Evolutionary conservation across 2,888 invertebrate species (phyloP), one percentile per base, ranked within the genome.

Genomic region (Pterostichus madidus): DNA sequence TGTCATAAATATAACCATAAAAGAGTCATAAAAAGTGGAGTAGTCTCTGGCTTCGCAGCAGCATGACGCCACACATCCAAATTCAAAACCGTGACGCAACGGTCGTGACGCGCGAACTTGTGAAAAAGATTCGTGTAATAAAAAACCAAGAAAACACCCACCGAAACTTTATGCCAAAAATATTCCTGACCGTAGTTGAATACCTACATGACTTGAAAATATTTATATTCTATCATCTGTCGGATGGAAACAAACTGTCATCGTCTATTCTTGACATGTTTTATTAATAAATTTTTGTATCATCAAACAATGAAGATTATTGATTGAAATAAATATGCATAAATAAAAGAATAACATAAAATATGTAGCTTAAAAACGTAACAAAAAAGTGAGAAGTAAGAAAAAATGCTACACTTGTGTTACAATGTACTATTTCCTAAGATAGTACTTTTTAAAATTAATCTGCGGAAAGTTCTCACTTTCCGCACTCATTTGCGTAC

Each of bases 1-100:
- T 46, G 24, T 11, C 68, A 46, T 71, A 71, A 71, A 71, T 71
- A 71, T 44, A 71, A 11, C 44, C 68, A 71, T 71, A 71, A 71
- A 71, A 71, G 39, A 15, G 68, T 71, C 7, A 71, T 71, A 71
- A 71, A 71, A 71, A 17, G 44, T 71, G 39, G 44, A 71, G 68
- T 71, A 71, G 68, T 64, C 68, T 44, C 56, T 56, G 56, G 15
- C 13, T 71, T 39, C 44, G 44, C 44, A 52, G 52, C 64, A 80
- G 46, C 49, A 80, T 80, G 80, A 80, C 68, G 80, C 68, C 80
- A 52, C 39, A 77, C 11, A 77, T 71, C 80, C 68, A 49, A 80
- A 80, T 80, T 68, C 80, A 64, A 68, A 80, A 80, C 80, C 80
- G 64, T 80, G 80, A 80, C 80, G 80, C 32, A 80, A 68, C 64